Base-by-base conservation (phyloP, 1,140 invertebrate genomes). In the Hermatobates lingyangjiaoensis region DNA sequence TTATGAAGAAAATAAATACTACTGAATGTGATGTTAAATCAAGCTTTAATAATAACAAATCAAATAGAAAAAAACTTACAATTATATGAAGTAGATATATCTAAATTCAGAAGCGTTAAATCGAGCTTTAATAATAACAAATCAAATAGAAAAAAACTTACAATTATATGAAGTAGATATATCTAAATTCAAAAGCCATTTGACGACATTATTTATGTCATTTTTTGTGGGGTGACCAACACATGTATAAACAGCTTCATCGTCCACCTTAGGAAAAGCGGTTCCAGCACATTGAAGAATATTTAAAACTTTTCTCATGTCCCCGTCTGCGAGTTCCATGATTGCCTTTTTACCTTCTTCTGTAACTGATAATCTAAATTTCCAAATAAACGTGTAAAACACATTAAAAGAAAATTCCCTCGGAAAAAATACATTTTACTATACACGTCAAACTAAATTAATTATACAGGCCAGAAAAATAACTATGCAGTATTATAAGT, bases 281-380 rank as follows among this genome's bases (percentile, higher is more conserved):
- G 83, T 71, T 45, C 80, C 80, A 53, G 92, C 87, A 68, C 89
- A 92, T 72, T 98, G 87, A 25, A 98, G 70, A 48, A 97, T 86
- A 70, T 98, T 98, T 2, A 99, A 63, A 12, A 95, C 87, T 68
- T 87, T 90, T 60, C 96, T 75, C 96, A 99, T 98, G 69, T 99
- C 95, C n/a, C 96, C 96, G 54, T 80, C 80, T 2, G 89, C 85
- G 2, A 99, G 69, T 7, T 82, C 81, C 39, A 98, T 71, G 1
- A 98, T 63, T 1, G 96, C 93, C 57, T 91, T 75, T 63, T 87
- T 83, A 1, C 93, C 96, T 73, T 89, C 85, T 51, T 89, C 80
- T 0, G 80, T 81, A n/a, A 92, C 80, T 51, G 76, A 79, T 12
- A 97, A 71, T 21, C 88, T 93, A 58, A 1, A 68, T 68, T 53